Conservation (phyloP, 2,797 vertebrate genomes). For the Galago senegalensis region DNA sequence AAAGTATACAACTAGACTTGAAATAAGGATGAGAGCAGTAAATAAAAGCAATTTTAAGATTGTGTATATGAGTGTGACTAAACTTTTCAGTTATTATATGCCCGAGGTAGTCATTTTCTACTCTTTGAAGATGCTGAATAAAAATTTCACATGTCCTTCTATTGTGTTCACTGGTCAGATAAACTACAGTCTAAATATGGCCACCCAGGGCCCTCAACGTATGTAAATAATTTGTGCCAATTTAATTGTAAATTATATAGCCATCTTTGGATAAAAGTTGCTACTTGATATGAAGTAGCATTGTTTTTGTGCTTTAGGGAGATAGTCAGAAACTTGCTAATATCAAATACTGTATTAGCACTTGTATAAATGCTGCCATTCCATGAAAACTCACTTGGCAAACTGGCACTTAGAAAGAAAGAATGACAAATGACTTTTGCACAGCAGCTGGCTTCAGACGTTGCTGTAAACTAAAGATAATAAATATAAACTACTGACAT, state of each 20-base stretch:
- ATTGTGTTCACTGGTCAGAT: conserved; percentile 49
- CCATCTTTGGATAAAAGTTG: background rate
- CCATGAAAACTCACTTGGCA: conserved; percentile 41
- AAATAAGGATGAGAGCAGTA: conserved; percentile 86
- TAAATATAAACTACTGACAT: conserved; percentile 50
- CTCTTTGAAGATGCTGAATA: conserved; percentile 64
- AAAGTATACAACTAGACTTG: conserved; percentile 89
- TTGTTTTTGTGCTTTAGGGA: background rate
- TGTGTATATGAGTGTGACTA: conserved; percentile 74
- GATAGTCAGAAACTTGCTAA: conserved; percentile 47
- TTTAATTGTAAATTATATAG: conserved; percentile 45
- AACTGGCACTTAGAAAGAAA: conserved; percentile 17
- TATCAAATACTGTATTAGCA: conserved; percentile 42
- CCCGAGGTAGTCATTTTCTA: conserved; percentile 75
- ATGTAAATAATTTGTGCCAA: conserved; percentile 63
- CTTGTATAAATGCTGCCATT: conserved; percentile 36
- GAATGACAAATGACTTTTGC: conserved; percentile 45
- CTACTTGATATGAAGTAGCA: conserved; percentile 38
- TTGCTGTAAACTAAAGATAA: conserved; percentile 61
- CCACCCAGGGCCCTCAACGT: background rate
- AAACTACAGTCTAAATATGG: conserved; percentile 53
- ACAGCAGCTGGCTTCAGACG: conserved; percentile 51
- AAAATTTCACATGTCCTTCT: conserved; percentile 72
- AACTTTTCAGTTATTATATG: conserved; percentile 75
- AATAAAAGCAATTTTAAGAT: conserved; percentile 84